Percentiles rank a stretch among this genome's conserved stretches.
phyloP scores from a whole-genome alignment of 2,888 invertebrate genomes.

The Mythimna loreyi region DNA sequence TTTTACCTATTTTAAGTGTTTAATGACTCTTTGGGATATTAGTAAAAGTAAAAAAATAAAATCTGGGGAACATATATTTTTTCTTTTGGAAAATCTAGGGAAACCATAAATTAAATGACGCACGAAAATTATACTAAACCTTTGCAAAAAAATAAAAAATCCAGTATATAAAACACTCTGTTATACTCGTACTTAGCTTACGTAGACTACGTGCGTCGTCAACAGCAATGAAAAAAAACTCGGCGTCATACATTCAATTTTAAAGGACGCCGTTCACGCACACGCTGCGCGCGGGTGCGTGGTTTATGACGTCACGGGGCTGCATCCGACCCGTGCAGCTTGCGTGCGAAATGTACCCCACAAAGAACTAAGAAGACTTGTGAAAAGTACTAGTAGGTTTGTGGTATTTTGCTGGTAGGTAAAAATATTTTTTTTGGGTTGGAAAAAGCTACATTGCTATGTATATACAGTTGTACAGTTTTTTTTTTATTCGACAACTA shows the following conservation, averaged over 20 bases:
- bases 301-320: slow-evolving; percentile 43
- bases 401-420: background rate
- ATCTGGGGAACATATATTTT: too few species aligned
- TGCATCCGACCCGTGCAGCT: slow-evolving; percentile 1
- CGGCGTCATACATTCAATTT: slow-evolving; percentile 16
- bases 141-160: background rate
- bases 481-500: too few species aligned
- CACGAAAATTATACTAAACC: background rate
- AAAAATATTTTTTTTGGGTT: background rate
- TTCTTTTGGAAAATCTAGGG: too few species aligned
- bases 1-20: too few species aligned
- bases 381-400: background rate
- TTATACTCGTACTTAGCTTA: background rate
- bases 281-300: slow-evolving; percentile 49
- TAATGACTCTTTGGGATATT: too few species aligned
- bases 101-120: too few species aligned
- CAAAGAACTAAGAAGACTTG: background rate
- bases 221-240: slow-evolving; percentile 25
- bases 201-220: background rate
- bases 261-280: slow-evolving; percentile 25
- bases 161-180: background rate
- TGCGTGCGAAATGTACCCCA: slow-evolving; percentile 6
- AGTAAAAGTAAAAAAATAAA: too few species aligned
- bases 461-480: too few species aligned
- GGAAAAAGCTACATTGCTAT: too few species aligned